Base-by-base conservation (phyloP, 2,888 invertebrate species). In the Loripinus fragilis region DNA sequence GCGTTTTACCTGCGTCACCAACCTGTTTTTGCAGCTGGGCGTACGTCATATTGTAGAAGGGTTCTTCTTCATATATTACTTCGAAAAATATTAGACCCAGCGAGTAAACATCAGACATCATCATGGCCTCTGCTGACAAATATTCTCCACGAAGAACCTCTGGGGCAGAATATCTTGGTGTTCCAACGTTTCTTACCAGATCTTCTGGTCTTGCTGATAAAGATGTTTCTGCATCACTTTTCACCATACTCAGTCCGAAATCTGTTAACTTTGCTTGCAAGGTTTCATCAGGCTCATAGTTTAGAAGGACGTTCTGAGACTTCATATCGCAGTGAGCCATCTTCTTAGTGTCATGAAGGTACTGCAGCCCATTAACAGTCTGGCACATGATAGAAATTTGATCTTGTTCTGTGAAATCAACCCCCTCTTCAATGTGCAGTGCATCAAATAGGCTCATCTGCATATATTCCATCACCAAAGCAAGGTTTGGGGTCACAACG, bases 171-270 rank as follows among this genome's bases (percentile, higher is more conserved):
- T 82, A 86, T 17, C 86, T 76, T 41, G 80, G 77, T n/a, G 81
- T 84, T 28, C 84, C 81, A 20, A 76, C 70, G 41, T 82, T 73
- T 1, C 71, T 64, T 0, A 76, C 80, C 20, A 28, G 28, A 17
- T 78, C 74, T n/a, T 33, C 0, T 17, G 64, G 42, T 3, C 3
- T 15, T 2, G 2, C 2, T 25, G 52, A 23, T 15, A n/a, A 10
- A 0, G 85, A 77, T 12, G 81, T 75, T 45, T 76, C 76, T 0
- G 74, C 52, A 35, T 81, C 78, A 42, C 55, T 71, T 45, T 78
- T 87, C 65, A 86, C 79, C 78, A 85, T 81, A 60, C 86, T 85
- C 2, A 87, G 76, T 1, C 87, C 87, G 73, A 87, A 87, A 65
- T 87, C 86, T 12, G 85, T 74, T n/a, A 87, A 71, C 45, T 86